Conservation (phyloP, 2,888 invertebrate genomes). For the Papilio protenor region DNA sequence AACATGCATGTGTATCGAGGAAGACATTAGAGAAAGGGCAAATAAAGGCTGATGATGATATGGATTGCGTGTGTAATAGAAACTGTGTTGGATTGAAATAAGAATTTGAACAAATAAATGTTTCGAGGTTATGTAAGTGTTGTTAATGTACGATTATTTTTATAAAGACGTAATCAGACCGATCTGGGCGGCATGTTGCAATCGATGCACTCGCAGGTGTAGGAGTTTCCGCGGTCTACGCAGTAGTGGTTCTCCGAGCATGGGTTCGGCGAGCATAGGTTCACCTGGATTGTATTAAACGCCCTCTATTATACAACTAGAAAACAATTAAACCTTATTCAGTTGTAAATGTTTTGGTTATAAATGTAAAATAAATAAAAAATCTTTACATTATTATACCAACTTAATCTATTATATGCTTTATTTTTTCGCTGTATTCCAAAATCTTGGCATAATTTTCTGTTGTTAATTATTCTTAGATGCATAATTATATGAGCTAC, state of each 20-base stretch:
- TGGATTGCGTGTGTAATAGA: neutral
- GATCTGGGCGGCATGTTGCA: slow-evolving; percentile 87
- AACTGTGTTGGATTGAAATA: neutral
- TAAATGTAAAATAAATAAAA: neutral
- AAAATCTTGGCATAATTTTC: too few relatives aligned
- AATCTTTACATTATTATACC: neutral
- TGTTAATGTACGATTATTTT: neutral
- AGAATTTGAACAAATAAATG: neutral
- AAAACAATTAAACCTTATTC: neutral
- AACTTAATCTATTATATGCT: neutral
- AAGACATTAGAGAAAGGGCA: too few relatives aligned
- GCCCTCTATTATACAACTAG: neutral
- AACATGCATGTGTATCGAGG: neutral
- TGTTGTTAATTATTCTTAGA: neutral
- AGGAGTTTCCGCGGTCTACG: slow-evolving; percentile 89
- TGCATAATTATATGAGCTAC: neutral
- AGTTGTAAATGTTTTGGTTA: neutral
- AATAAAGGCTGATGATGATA: neutral
- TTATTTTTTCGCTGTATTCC: neutral
- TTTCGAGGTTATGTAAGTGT: neutral
- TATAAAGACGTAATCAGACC: slow-evolving; percentile 69
- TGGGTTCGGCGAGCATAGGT: slow-evolving; percentile 88
- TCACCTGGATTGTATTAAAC: slow-evolving; percentile 78
- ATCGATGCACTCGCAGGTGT: slow-evolving; percentile 89
- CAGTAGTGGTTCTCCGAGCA: slow-evolving; percentile 88